Conservation (phyloP, 1,140 invertebrate genomes). For the Cherax destructor region DNA sequence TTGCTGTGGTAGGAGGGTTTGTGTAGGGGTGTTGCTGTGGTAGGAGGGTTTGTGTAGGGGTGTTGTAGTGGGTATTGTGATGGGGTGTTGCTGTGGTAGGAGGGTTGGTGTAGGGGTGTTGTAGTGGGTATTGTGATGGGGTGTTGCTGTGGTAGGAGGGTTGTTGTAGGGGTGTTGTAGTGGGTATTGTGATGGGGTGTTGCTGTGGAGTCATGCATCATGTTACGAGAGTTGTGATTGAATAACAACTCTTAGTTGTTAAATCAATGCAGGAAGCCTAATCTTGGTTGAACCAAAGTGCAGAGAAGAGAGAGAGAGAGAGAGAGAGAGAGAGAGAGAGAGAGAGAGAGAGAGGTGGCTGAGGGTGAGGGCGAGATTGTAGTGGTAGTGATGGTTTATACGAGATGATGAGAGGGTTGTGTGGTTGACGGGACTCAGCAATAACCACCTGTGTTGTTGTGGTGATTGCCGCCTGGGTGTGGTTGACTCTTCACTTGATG, state of each 20-base stretch:
- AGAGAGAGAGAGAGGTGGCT: neutral
- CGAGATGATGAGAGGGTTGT: slow-evolving; percentile 6
- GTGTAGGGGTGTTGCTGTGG: neutral
- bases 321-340: neutral
- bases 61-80: no score
- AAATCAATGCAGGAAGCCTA: no score
- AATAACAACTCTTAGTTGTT: no score
- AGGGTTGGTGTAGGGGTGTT: no score
- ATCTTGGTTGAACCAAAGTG: no score
- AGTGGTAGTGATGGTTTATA: neutral
- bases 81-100: no score
- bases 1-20: neutral
- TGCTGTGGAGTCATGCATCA: no score
- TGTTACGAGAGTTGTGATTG: no score
- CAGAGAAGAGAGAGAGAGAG: neutral
- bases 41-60: neutral
- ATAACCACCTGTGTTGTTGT: neutral
- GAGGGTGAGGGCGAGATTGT: neutral
- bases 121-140: no score
- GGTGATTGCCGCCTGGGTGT: neutral
- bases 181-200: neutral
- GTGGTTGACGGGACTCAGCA: neutral
- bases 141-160: neutral
- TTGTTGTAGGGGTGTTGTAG: no score
- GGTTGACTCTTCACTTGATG: neutral